Evolutionary conservation across 2,797 vertebrate species (phyloP).

Genomic region (Danionella dracula): DNA sequence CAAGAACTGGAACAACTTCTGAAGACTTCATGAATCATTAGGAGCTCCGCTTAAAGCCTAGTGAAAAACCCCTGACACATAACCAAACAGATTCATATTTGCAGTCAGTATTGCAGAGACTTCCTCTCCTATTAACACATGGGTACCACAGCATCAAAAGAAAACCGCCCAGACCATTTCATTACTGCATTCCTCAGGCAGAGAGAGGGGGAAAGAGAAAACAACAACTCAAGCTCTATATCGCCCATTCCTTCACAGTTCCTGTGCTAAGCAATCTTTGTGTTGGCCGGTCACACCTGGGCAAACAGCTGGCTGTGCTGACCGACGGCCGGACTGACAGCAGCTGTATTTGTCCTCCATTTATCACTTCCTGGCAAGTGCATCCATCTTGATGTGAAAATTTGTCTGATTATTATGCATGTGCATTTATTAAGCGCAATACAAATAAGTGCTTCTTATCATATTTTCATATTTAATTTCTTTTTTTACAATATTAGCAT

Average conservation of each 20-base stretch:
- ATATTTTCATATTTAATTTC: too few species aligned
- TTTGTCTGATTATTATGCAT: too few species aligned
- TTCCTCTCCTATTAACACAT: background rate
- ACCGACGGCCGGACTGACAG: conserved; percentile 57
- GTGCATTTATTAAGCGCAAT: too few species aligned
- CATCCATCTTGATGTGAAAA: too few species aligned
- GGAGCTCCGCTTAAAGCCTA: background rate
- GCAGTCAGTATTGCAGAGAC: background rate
- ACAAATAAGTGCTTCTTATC: too few species aligned
- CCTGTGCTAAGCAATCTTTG: conserved; percentile 2
- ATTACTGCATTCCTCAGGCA: background rate
- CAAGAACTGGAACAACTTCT: background rate
- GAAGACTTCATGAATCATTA: conserved; percentile 1
- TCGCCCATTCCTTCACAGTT: background rate
- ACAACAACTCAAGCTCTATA: background rate
- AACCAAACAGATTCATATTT: background rate
- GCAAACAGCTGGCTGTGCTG: conserved; percentile 48
- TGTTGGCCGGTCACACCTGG: conserved; percentile 30
- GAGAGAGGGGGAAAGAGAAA: background rate
- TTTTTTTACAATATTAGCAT: too few species aligned
- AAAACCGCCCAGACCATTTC: background rate
- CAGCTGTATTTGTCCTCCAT: conserved; percentile 47
- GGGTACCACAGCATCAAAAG: background rate
- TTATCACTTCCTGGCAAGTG: conserved; percentile 59
- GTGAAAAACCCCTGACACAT: background rate